A percentile compares a stretch with the other conserved stretches of the same genome.
phyloP scores from a whole-genome alignment of 2,113 vertebrate genomes.

The Theristicus caerulescens region DNA sequence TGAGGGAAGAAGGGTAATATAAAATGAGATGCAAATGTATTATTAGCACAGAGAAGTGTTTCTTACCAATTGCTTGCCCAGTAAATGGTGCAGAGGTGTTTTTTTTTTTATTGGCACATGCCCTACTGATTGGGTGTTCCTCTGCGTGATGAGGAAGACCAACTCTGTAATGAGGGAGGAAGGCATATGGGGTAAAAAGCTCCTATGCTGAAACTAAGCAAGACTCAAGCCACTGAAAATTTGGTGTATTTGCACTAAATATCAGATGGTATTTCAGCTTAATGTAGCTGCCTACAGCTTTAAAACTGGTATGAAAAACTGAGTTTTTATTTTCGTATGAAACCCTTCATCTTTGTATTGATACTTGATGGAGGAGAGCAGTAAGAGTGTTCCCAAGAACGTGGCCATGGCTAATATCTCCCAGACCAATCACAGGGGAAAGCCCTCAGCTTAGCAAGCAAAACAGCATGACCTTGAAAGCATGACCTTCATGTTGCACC shows the following conservation, averaged over 20 bases:
- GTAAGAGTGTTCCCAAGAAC: background rate
- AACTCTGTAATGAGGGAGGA: background rate
- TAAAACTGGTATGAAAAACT: background rate
- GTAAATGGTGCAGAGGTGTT: background rate
- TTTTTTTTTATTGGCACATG: background rate
- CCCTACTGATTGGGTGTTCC: background rate
- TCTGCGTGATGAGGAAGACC: background rate
- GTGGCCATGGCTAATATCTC: background rate
- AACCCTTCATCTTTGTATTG: background rate
- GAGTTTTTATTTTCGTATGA: background rate
- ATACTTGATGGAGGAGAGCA: background rate
- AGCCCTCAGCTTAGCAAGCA: background rate
- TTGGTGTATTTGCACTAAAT: background rate
- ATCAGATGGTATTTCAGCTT: background rate
- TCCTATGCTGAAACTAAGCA: background rate
- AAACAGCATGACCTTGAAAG: background rate
- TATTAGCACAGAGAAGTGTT: background rate
- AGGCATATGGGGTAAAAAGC: background rate
- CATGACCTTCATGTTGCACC: accelerated
- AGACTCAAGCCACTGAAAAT: background rate
- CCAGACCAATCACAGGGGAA: background rate
- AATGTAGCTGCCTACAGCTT: background rate
- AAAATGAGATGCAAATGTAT: background rate
- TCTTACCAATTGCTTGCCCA: background rate
- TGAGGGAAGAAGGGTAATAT: background rate